Evolutionary conservation across 2,797 vertebrate genomes (phyloP).

Genomic region (Pogoniulus pusillus): DNA sequence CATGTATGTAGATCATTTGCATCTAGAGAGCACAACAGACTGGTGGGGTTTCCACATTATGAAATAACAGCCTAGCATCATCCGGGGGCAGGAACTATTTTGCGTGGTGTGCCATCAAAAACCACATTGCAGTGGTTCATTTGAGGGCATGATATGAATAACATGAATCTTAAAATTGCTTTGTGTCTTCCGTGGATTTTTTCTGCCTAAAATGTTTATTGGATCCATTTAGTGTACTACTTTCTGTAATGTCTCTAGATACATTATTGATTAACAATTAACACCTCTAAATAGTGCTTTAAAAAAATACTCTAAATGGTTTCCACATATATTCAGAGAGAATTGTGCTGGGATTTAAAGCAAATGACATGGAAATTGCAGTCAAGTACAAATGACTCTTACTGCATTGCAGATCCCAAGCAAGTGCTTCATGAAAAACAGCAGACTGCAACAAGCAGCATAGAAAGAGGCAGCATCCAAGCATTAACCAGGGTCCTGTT

Average conservation of each 20-base stretch:
- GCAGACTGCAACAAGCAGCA: constrained; percentile 21
- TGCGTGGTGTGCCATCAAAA: not conserved
- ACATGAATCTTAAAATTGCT: not conserved
- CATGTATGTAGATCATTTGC: constrained; percentile 21
- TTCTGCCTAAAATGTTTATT: not conserved
- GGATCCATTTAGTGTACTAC: not conserved
- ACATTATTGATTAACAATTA: constrained; percentile 13
- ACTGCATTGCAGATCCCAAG: constrained; percentile 71
- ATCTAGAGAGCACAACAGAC: constrained; percentile 8
- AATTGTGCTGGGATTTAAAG: constrained; percentile 17
- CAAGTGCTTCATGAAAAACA: constrained; percentile 40
- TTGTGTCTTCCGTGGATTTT: not conserved
- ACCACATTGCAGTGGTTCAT: not conserved
- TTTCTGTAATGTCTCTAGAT: not conserved
- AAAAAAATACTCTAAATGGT: not conserved
- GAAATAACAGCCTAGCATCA: not conserved
- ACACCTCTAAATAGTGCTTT: not conserved
- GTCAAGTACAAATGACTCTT: constrained; percentile 28
- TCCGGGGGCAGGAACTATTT: not conserved
- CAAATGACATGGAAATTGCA: constrained; percentile 11
- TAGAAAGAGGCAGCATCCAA: constrained; percentile 34
- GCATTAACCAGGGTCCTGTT: constrained; percentile 24
- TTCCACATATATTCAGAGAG: not conserved
- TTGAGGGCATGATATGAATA: not conserved
- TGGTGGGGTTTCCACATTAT: not conserved